These are phyloP conservation scores for Siniperca knerii DNA, from an alignment of 2,113 vertebrate species.

Conservation along the genomic window DNA sequence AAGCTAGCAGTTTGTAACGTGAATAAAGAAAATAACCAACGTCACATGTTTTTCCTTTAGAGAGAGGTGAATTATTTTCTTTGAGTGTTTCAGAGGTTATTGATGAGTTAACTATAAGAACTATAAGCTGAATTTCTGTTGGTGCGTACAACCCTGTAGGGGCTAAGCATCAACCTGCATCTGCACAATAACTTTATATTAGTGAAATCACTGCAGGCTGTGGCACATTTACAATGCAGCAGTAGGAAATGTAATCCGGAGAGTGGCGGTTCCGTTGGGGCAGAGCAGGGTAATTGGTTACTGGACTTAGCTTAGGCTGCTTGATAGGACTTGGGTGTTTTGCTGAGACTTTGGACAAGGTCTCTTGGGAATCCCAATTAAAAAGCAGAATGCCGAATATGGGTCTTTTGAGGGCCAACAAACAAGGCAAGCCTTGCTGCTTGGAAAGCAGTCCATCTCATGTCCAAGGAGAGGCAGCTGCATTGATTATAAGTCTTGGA, in stretches of 20 bases:
- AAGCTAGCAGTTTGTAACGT: not conserved
- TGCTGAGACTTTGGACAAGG: constrained; percentile 72
- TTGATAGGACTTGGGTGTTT: constrained; percentile 69
- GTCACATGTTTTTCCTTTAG: not conserved
- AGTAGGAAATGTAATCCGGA: constrained; percentile 74
- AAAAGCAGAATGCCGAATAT: constrained; percentile 75
- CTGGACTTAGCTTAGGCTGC: constrained; percentile 74
- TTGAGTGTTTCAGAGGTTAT: constrained; percentile 12
- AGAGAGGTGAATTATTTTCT: constrained; percentile 8
- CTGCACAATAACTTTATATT: constrained; percentile 64
- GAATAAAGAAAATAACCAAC: constrained; percentile 6
- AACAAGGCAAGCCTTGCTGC: constrained; percentile 64
- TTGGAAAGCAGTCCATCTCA: constrained; percentile 59
- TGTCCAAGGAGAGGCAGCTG: constrained; percentile 33
- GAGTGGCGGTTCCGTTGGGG: constrained; percentile 54
- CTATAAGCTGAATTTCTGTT: constrained; percentile 36
- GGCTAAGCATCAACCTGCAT: constrained; percentile 54
- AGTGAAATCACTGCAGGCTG: constrained; percentile 63
- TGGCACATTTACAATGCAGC: constrained; percentile 77
- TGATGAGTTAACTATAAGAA: constrained; percentile 23
- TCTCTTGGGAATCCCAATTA: constrained; percentile 83
- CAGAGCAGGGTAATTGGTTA: constrained; percentile 80
- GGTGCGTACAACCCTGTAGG: constrained; percentile 34
- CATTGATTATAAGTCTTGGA: constrained; percentile 35
- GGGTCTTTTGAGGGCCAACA: constrained; percentile 63